Conservation (phyloP, 2,888 invertebrate species). For the Bugulina stolonifera region DNA sequence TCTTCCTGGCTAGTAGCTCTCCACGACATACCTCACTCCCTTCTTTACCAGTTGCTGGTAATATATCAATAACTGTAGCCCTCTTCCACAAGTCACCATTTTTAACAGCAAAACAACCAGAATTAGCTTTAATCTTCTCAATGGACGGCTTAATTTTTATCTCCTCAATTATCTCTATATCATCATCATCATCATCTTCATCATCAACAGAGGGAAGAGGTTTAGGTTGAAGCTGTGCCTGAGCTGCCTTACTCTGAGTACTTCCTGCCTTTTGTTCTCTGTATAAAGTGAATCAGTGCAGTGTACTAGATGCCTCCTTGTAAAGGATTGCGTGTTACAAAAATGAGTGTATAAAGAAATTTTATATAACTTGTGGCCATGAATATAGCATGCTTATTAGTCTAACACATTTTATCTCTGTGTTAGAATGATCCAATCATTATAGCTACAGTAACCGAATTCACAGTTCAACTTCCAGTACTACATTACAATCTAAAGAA, state of each 20-base stretch:
- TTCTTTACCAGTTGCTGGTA: not conserved
- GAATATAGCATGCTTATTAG: too few species aligned
- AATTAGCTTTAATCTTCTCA: not conserved
- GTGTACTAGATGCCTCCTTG: too few species aligned
- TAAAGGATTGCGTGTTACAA: too few species aligned
- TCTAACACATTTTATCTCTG: too few species aligned
- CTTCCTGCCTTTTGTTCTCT: not conserved
- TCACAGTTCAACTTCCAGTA: too few species aligned
- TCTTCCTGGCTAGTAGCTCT: too few species aligned
- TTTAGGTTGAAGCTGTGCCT: not conserved
- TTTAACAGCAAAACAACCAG: not conserved
- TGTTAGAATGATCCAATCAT: too few species aligned
- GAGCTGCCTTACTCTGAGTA: not conserved
- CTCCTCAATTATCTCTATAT: constrained; percentile 41
- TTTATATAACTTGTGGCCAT: too few species aligned
- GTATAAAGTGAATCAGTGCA: not conserved
- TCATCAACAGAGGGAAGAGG: not conserved
- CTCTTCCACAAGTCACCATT: not conserved
- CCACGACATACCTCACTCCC: not conserved
- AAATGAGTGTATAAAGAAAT: too few species aligned
- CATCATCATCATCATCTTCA: constrained; percentile 36
- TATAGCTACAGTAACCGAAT: too few species aligned
- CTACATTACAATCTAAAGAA: too few species aligned
- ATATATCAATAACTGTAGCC: not conserved
- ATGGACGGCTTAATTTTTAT: constrained; percentile 28